phyloP scores from a whole-genome alignment of 2,113 vertebrate species.

The Dasyurus viverrinus region DNA sequence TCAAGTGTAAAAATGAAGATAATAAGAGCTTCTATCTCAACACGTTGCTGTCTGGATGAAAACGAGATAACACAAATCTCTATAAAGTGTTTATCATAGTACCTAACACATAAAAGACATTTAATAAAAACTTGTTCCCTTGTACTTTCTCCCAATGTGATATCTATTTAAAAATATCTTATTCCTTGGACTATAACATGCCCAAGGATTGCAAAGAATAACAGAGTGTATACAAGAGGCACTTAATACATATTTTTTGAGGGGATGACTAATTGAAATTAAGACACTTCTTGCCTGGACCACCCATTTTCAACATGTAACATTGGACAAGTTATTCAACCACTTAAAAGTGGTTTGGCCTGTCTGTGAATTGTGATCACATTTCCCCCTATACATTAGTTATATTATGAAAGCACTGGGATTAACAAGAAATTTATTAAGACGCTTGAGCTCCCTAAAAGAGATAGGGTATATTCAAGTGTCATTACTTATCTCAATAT shows the following conservation, averaged over 20 bases:
- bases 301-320: slow-evolving; percentile 6
- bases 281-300: slow-evolving; percentile 24
- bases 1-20: neutral
- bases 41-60: neutral
- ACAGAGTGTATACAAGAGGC: neutral
- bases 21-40: neutral
- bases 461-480: slow-evolving; percentile 10
- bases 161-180: neutral
- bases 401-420: neutral
- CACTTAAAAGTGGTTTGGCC: neutral
- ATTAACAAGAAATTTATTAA: slow-evolving; percentile 29
- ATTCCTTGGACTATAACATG: neutral
- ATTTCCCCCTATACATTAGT: neutral
- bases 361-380: slow-evolving; percentile 33
- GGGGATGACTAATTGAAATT: neutral
- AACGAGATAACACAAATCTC: no score
- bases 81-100: no score
- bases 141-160: neutral
- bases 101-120: neutral
- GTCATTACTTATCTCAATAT: slow-evolving; percentile 29
- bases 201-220: neutral
- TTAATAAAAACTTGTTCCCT: neutral
- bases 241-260: neutral
- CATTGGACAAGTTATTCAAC: neutral
- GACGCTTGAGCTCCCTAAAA: neutral